These are phyloP conservation scores for Cyrtonyx montezumae DNA, from an alignment of 2,113 vertebrate species.

Conservation along the genomic window DNA sequence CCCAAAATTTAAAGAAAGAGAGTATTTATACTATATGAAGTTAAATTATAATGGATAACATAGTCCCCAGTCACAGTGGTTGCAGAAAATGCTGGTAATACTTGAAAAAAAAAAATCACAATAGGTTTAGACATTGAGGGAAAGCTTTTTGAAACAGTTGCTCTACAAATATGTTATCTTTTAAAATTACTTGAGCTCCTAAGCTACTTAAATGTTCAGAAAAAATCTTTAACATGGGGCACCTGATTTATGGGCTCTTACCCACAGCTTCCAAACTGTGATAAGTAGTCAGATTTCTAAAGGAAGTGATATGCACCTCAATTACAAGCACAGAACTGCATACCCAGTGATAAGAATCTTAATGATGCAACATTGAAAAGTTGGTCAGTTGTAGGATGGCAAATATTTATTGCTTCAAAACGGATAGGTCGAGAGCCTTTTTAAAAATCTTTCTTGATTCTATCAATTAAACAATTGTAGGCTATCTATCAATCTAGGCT, in stretches of 20 bases:
- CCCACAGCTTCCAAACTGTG: not conserved
- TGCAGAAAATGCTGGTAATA: not conserved
- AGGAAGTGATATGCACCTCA: not conserved
- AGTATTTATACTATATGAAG: not conserved
- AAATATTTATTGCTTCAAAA: not conserved
- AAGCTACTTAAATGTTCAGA: not conserved
- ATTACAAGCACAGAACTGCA: not conserved
- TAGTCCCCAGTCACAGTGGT: not conserved
- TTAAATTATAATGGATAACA: not conserved
- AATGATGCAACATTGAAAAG: not conserved
- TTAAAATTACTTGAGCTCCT: not conserved
- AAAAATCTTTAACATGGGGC: not conserved
- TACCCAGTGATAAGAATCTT: not conserved
- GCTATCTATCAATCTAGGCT: too few relatives aligned
- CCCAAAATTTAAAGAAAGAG: not conserved
- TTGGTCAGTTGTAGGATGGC: not conserved
- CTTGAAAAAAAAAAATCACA: not conserved
- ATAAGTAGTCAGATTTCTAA: not conserved
- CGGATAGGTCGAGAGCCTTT: not conserved
- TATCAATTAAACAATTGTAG: not conserved
- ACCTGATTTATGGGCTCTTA: conserved; percentile 18
- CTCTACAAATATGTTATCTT: not conserved
- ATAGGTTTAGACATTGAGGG: not conserved
- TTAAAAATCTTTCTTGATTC: not conserved
- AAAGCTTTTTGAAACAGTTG: not conserved